Conservation (phyloP, 2,113 vertebrate genomes). For the Lipophrys pholis region DNA sequence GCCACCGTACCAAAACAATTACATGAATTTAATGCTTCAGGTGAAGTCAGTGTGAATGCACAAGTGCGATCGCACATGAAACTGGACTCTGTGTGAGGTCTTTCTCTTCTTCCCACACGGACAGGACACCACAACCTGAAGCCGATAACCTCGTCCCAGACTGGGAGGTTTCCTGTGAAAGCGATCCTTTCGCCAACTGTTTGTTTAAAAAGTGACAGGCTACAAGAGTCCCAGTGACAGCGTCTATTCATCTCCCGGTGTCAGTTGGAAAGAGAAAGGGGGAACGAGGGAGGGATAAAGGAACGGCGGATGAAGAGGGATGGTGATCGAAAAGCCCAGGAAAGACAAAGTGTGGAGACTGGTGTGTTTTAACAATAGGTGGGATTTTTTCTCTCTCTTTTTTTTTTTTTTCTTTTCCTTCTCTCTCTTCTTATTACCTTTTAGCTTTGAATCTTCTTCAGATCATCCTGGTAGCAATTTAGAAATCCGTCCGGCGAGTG, state of each 20-base stretch:
- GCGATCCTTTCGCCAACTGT: conserved; percentile 74
- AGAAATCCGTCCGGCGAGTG: conserved; percentile 82
- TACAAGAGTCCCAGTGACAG: conserved; percentile 81
- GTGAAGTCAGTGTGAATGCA: not conserved
- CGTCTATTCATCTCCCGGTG: conserved; percentile 79
- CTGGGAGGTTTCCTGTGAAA: conserved; percentile 68
- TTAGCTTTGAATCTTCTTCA: conserved; percentile 64
- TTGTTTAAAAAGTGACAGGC: conserved; percentile 82
- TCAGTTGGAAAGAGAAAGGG: conserved; percentile 61
- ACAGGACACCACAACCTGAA: conserved; percentile 43
- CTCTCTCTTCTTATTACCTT: conserved; percentile 32
- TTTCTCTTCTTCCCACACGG: conserved; percentile 20
- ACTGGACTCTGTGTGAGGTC: conserved; percentile 21
- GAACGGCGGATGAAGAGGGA: conserved; percentile 48
- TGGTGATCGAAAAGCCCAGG: conserved; percentile 32
- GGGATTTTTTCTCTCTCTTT: conserved; percentile 14
- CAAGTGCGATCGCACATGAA: not conserved
- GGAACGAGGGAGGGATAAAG: conserved; percentile 39
- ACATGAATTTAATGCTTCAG: conserved; percentile 11
- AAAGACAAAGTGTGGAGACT: conserved; percentile 28
- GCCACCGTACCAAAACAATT: not conserved
- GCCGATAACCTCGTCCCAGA: conserved; percentile 54
- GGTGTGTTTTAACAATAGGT: conserved; percentile 37
- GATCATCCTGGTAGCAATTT: conserved; percentile 61
- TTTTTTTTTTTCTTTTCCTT: too few species aligned